Evolutionary conservation across 1,140 invertebrate species (phyloP).

Genomic region (Cotesia chilonis): DNA sequence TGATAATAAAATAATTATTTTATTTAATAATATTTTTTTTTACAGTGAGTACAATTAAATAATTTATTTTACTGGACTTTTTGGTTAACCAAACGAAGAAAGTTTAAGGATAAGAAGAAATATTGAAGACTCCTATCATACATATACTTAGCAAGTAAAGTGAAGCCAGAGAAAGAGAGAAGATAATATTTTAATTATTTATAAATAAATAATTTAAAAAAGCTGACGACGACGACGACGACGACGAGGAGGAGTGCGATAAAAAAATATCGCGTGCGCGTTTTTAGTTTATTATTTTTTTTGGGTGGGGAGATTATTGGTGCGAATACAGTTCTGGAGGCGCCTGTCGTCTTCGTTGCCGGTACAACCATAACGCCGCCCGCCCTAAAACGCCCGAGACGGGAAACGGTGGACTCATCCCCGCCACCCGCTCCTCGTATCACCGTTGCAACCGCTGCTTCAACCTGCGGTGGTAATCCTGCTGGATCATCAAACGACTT

Average conservation of each 20-base stretch:
- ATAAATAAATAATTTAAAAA: too few species aligned
- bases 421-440: slow-evolving; percentile 59
- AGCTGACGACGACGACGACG: not conserved
- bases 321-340: slow-evolving; percentile 62
- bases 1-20: not conserved
- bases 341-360: slow-evolving; percentile 63
- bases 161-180: too few species aligned
- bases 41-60: too few species aligned
- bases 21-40: not conserved
- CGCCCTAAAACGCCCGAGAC: slow-evolving; percentile 69
- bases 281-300: slow-evolving; percentile 26
- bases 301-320: slow-evolving; percentile 51
- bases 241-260: slow-evolving; percentile 29
- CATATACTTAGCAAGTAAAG: too few species aligned
- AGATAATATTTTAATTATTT: not conserved
- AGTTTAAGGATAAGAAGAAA: not conserved
- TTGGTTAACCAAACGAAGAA: not conserved
- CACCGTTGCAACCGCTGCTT: slow-evolving; percentile 47
- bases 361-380: slow-evolving; percentile 66
- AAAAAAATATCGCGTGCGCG: slow-evolving; percentile 12
- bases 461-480: slow-evolving; percentile 42
- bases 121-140: not conserved
- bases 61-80: not conserved
- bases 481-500: slow-evolving; percentile 58
- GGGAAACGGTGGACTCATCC: slow-evolving; percentile 66